Evolutionary conservation across 1,140 invertebrate species (phyloP).

Genomic region (Rhopalosiphum padi): DNA sequence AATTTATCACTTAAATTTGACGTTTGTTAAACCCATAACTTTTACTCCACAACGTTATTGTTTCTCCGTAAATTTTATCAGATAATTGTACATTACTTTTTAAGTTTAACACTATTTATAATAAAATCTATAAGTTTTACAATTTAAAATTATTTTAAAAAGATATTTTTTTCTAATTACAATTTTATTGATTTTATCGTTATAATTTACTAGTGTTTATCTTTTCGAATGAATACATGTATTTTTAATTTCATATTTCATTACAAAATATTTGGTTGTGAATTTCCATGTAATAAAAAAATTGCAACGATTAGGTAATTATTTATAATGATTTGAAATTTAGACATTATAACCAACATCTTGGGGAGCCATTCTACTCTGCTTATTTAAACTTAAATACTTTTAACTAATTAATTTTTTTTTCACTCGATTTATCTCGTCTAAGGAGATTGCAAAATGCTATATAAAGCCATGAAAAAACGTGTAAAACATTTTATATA

Average conservation of each 20-base stretch:
- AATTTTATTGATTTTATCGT: too few species aligned
- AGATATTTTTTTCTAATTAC: too few species aligned
- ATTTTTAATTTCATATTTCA: not conserved
- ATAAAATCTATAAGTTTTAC: not conserved
- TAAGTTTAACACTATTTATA: not conserved
- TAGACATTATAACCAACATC: not conserved
- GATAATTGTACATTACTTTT: not conserved
- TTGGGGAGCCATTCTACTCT: not conserved
- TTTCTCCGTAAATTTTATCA: not conserved
- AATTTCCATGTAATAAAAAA: too few species aligned
- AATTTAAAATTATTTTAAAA: too few species aligned
- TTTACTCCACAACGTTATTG: not conserved
- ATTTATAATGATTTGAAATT: too few species aligned
- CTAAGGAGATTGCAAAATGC: too few species aligned
- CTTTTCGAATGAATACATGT: not conserved
- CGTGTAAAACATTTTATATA: too few species aligned
- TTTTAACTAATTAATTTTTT: not conserved
- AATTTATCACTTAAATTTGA: constrained; percentile 8
- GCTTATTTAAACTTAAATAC: not conserved
- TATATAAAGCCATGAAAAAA: too few species aligned
- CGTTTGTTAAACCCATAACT: too few species aligned
- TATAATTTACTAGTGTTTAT: not conserved
- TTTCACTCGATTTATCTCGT: too few species aligned
- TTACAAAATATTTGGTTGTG: not conserved
- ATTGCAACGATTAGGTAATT: too few species aligned